Conservation (phyloP, 2,797 vertebrate genomes). For the Clarias fuscus region DNA sequence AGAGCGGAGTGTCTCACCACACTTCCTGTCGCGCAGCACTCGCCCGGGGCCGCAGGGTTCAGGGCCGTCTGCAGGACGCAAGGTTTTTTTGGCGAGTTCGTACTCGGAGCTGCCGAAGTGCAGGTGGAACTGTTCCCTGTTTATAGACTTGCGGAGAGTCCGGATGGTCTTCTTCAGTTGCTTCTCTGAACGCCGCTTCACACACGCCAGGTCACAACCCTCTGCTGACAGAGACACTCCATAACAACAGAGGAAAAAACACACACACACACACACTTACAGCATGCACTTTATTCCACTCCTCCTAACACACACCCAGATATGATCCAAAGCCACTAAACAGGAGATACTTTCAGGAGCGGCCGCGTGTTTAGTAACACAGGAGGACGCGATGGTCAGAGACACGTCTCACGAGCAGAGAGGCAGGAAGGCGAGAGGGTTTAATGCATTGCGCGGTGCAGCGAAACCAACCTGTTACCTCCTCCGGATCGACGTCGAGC, state of each 20-base stretch:
- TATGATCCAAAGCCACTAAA: constrained; percentile 71
- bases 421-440: constrained; percentile 41
- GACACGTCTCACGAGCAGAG: constrained; percentile 16
- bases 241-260: constrained; percentile 21
- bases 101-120: constrained; percentile 85
- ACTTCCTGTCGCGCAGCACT: constrained; percentile 80
- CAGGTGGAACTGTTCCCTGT: constrained; percentile 89
- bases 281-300: constrained; percentile 1
- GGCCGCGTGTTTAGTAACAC: constrained; percentile 62
- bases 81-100: constrained; percentile 77
- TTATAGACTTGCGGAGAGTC: constrained; percentile 90
- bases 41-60: constrained; percentile 84
- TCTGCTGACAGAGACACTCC: constrained; percentile 74
- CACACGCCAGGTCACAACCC: constrained; percentile 87
- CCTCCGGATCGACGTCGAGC: constrained; percentile 91
- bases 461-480: constrained; percentile 99
- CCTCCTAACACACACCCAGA: constrained; percentile 16
- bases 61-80: constrained; percentile 66
- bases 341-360: constrained; percentile 93
- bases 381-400: constrained; percentile 53
- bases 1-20: constrained; percentile 78
- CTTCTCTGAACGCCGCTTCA: constrained; percentile 87
- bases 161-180: constrained; percentile 90
- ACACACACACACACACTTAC: neutral
- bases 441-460: constrained; percentile 66